These are phyloP conservation scores for Malurus melanocephalus DNA, from an alignment of 2,113 vertebrate genomes.

Conservation along the genomic window DNA sequence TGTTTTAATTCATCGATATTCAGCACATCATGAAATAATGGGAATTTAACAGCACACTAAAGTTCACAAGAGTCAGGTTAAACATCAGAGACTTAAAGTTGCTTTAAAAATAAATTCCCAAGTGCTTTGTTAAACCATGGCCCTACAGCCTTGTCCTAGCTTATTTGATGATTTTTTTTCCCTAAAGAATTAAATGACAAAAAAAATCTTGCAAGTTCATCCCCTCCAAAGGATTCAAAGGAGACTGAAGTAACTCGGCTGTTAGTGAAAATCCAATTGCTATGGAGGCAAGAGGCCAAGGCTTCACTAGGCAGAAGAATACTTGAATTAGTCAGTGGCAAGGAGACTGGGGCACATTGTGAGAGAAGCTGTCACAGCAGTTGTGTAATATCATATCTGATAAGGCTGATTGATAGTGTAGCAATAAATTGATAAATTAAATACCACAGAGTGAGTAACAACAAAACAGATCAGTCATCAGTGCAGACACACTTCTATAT, in stretches of 20 bases:
- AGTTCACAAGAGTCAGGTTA: not conserved
- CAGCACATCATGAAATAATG: not conserved
- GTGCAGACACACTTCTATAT: conserved; percentile 3
- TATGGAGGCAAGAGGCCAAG: conserved; percentile 11
- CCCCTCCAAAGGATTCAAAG: not conserved
- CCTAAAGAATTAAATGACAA: not conserved
- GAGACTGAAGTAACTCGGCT: not conserved
- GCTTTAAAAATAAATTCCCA: not conserved
- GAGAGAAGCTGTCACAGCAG: not conserved
- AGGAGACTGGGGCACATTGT: not conserved
- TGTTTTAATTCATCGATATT: conserved; percentile 16
- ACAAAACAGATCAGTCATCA: conserved; percentile 11
- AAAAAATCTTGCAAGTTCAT: not conserved
- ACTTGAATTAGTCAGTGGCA: not conserved
- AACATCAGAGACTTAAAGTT: not conserved
- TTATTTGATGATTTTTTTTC: not conserved
- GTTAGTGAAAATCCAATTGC: conserved; percentile 31
- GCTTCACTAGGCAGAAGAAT: conserved; percentile 20
- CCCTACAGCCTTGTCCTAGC: not conserved
- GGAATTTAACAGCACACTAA: not conserved
- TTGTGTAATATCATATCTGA: not conserved
- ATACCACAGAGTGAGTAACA: conserved; percentile 8
- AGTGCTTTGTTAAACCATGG: not conserved
- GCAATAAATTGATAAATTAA: not conserved
- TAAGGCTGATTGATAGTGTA: not conserved